Base-by-base conservation (phyloP, 2,113 vertebrate species). In the Lasiurus cinereus region DNA sequence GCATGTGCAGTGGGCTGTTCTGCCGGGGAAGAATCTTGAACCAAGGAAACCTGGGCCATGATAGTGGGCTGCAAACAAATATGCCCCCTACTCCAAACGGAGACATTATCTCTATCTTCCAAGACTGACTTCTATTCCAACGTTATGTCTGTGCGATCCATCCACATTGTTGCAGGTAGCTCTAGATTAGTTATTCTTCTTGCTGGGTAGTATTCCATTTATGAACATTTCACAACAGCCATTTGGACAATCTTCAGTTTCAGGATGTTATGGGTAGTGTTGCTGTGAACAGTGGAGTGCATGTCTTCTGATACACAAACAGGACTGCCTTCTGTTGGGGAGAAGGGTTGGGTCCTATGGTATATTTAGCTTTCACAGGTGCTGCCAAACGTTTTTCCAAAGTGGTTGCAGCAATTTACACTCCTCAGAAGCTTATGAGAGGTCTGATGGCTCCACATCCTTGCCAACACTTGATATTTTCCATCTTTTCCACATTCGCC, bases 401-500 rank as follows among this genome's bases (percentile, higher is more conserved):
- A 91, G 59, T 39, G 14, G 39, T 24, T 70, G 13, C 11, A 80
- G 39, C 29, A 48, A 24, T 91, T 79, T 66, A 56, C 1, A 1
- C 66, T 69, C 43, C 77, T 33, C 12, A 64, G 31, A 29, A 48
- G 14, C 43, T 21, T 18, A 22, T 21, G 54, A 62, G 82, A 50
- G 46, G 76, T 64, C 54, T 79, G 56, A 14, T 70, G 67, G 12
- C 43, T 69, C 77, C 16, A 54, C 19, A 76, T 36, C 59, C 66
- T 93, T 85, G 87, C 27, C 72, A 85, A 77, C 66, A 93, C 69
- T 84, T 94, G 83, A 12, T 62, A 27, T 88, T 70, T 93, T 93
- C 66, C 70, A 54, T 88, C 46, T 72, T 94, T 94, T 87, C 72
- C 54, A 67, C 46, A n/a, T 93, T 83, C 62, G 54, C 29, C 15